A percentile compares a stretch with the other conserved stretches of the same genome.
These are phyloP conservation scores for Ceratosolen solmsi DNA, from an alignment of 1,140 invertebrate species.

Conservation along the genomic window DNA sequence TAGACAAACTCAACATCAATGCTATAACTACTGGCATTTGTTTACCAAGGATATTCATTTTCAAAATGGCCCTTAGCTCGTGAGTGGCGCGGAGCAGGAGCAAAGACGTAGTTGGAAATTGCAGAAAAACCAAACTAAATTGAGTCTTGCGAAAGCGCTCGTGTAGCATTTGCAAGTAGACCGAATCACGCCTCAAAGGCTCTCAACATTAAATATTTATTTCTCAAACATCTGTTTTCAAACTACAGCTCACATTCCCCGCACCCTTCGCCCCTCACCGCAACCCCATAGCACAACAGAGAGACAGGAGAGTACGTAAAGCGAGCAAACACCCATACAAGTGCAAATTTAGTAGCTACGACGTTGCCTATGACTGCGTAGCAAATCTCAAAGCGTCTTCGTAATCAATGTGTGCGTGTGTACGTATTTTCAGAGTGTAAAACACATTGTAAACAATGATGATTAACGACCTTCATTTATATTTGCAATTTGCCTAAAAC, in stretches of 20 bases:
- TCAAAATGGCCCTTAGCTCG: not conserved
- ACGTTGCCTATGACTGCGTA: too few relatives aligned
- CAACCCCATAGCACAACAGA: not conserved
- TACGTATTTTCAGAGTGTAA: not conserved
- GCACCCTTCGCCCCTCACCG: not conserved
- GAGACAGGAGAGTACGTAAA: not conserved
- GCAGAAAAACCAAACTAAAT: not conserved
- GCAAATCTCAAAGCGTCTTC: not conserved
- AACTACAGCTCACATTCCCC: not conserved
- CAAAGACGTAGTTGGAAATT: constrained; percentile 4
- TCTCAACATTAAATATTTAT: constrained; percentile 40
- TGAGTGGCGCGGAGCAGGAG: not conserved
- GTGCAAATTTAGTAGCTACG: not conserved
- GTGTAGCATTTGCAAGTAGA: constrained; percentile 4
- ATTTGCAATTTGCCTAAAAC: not conserved
- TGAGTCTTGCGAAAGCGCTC: not conserved
- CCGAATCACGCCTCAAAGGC: constrained; percentile 33
- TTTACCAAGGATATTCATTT: not conserved
- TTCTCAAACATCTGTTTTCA: constrained; percentile 34
- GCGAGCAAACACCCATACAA: not conserved
- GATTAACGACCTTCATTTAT: not conserved
- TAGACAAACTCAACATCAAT: not conserved
- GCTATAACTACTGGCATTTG: not conserved
- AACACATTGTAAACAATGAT: not conserved
- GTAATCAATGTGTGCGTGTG: not conserved